These are phyloP conservation scores for Melanerpes formicivorus DNA, from an alignment of 2,113 vertebrate species.

Conservation along the genomic window DNA sequence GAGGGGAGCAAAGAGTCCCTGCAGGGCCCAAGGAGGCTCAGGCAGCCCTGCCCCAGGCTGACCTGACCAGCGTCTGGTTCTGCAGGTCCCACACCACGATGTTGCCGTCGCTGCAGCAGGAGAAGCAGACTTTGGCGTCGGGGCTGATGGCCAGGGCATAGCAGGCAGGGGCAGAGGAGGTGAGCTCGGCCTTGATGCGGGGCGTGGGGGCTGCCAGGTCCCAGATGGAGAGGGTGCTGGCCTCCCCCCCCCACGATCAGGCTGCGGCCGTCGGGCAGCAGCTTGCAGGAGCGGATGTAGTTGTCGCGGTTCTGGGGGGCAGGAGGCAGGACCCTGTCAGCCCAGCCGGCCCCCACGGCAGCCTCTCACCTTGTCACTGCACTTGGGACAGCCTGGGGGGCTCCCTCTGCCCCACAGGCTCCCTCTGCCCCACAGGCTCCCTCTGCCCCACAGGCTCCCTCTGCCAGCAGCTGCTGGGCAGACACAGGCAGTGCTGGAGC, in stretches of 20 bases:
- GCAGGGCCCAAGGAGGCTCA: fast-evolving
- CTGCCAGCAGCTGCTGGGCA: background rate
- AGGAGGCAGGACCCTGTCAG: background rate
- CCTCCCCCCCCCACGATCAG: slow-evolving; percentile 83
- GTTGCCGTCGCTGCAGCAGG: slow-evolving; percentile 89
- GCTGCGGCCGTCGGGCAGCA: slow-evolving; percentile 82
- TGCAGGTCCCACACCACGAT: slow-evolving; percentile 89
- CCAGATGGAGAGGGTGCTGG: slow-evolving; percentile 85
- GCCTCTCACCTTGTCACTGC: no score
- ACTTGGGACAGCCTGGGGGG: fast-evolving
- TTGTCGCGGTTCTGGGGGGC: slow-evolving; percentile 83
- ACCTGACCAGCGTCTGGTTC: slow-evolving; percentile 86
- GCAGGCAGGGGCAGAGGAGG: slow-evolving; percentile 85
- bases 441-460: background rate
- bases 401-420: no score
- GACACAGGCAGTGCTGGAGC: fast-evolving
- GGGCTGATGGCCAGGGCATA: slow-evolving; percentile 89
- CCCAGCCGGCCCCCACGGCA: background rate
- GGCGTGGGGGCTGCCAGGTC: slow-evolving; percentile 84
- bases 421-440: no score
- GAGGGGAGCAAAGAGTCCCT: fast-evolving
- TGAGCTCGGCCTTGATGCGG: slow-evolving; percentile 87
- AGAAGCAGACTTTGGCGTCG: slow-evolving; percentile 90
- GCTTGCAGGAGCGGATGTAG: slow-evolving; percentile 86
- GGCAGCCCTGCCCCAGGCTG: background rate